These are phyloP conservation scores for Thunnus albacares DNA, from an alignment of 2,797 vertebrate species.

Conservation along the genomic window DNA sequence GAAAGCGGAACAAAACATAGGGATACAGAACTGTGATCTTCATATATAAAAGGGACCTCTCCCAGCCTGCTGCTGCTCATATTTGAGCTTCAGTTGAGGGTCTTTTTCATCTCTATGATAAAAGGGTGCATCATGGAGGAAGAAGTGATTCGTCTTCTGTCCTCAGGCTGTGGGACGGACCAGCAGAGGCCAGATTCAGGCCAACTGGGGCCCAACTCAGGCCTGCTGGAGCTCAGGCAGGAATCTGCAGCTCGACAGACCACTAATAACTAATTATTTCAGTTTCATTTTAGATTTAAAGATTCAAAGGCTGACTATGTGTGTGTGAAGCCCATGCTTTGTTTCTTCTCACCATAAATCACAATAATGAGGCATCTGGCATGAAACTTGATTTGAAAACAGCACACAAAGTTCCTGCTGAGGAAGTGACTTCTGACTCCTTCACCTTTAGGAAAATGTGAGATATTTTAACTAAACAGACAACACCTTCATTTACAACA, in stretches of 20 bases:
- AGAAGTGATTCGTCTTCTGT: conserved; percentile 61
- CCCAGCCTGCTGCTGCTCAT: conserved; percentile 25
- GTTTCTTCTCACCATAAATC: neutral
- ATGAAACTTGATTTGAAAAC: neutral
- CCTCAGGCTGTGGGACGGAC: conserved; percentile 57
- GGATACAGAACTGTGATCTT: neutral
- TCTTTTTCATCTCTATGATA: conserved; percentile 42
- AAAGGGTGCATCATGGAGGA: conserved; percentile 61
- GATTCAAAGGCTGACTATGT: conserved; percentile 11
- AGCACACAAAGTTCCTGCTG: neutral
- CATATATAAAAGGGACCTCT: neutral
- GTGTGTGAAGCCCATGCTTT: neutral
- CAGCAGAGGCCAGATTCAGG: conserved; percentile 33
- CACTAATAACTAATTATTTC: conserved; percentile 24
- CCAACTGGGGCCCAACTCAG: conserved; percentile 9
- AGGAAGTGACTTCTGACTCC: neutral
- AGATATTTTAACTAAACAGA: no score
- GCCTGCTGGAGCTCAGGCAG: conserved; percentile 29
- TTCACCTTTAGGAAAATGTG: neutral
- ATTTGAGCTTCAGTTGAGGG: neutral
- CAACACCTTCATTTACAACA: no score
- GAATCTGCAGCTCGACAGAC: neutral
- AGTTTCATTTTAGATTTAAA: conserved; percentile 31
- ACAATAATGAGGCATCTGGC: neutral
- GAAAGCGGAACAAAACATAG: neutral